A percentile compares a stretch with the other conserved stretches of the same genome.
phyloP scores from a whole-genome alignment of 2,797 vertebrate genomes.

The Octomys mimax region DNA sequence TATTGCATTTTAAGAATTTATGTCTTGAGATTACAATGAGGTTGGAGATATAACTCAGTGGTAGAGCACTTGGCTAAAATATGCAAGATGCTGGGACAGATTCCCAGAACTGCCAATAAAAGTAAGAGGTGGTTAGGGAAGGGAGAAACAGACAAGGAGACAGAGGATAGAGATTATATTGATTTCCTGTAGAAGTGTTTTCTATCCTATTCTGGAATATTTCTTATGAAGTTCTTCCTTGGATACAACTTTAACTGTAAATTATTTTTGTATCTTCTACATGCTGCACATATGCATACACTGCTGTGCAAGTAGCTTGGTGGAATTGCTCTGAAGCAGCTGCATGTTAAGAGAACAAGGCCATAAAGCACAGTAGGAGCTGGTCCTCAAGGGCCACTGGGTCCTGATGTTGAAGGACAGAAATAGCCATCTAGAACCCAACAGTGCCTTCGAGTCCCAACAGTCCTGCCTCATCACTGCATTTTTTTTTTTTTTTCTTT shows the following conservation, averaged over 20 bases:
- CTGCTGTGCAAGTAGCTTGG: not conserved
- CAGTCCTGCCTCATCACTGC: not conserved
- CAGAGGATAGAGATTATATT: not conserved
- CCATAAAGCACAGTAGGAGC: not conserved
- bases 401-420: not conserved
- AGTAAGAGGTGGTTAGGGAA: not conserved
- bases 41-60: not conserved
- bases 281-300: not conserved
- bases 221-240: constrained; percentile 32
- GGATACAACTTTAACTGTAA: not conserved
- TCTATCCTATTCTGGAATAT: not conserved
- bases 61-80: not conserved
- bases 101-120: not conserved
- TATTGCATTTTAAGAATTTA: constrained; percentile 5
- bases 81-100: not conserved
- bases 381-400: not conserved
- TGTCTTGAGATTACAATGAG: not conserved
- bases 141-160: not conserved
- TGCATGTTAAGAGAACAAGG: not conserved
- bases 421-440: not conserved
- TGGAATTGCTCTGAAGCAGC: not conserved
- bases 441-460: not conserved
- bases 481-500: too few species aligned
- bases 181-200: not conserved
- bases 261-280: not conserved